Evolutionary conservation across 2,113 vertebrate species (phyloP), one percentile per base, ranked within the genome.

Genomic region (Chrysochloris asiatica): DNA sequence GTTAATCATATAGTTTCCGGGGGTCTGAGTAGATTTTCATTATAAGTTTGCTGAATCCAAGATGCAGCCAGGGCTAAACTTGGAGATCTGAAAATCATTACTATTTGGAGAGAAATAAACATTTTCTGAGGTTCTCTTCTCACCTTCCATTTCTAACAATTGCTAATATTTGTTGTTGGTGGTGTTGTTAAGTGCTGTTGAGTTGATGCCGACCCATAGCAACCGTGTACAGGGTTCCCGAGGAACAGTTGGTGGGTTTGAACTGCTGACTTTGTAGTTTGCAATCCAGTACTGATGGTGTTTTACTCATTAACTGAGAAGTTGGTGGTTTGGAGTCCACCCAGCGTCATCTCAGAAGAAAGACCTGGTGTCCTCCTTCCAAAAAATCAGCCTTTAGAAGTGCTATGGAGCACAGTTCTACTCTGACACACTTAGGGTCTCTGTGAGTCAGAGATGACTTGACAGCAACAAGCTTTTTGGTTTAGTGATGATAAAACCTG

Each of bases 11-110:
- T 83, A 72, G 78, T 17, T 88, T 71, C 41, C 36, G 41, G 4
- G 50, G 88, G 73, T 73, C 80, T 81, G 67, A 93, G 77, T n/a
- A n/a, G n/a, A n/a, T n/a, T n/a, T n/a, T n/a, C n/a, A n/a, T 84
- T 91, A 78, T 30, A 71, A 63, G 38, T 86, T 91, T 87, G 67
- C 65, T 65, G 67, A 88, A 28, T 38, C 45, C 26, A 30, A 16
- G 78, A 43, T 0, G 3, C 1, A 38, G 75, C 41, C 41, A 69
- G 45, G n/a, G 11, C 21, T 85, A 47, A 71, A 36, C 36, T 72
- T 89, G 41, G 52, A 90, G 72, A 45, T 83, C 41, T 86, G 54
- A 76, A 88, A 85, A 41, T n/a, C 12, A 4, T 17, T 90, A 47
- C 22, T 48, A 5, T 65, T 52, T 30, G 48, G 61, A 80, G n/a